Percentiles rank a stretch among this genome's conserved stretches.
Evolutionary conservation across 1,140 invertebrate species (phyloP).

Genomic region (Caenorhabditis briggsae): DNA sequence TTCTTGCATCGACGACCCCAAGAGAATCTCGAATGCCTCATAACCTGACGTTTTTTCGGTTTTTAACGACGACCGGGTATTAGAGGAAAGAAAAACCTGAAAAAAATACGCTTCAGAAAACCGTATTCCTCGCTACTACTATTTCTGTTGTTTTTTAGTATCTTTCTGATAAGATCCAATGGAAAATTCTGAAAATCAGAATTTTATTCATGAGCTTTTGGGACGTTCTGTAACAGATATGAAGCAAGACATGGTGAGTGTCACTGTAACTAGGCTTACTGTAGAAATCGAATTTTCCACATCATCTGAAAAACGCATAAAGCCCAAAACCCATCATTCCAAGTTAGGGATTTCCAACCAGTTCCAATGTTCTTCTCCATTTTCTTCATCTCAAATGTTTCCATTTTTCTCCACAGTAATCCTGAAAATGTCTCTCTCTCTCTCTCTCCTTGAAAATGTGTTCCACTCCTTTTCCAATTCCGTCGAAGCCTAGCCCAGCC

Average conservation of each 20-base stretch:
- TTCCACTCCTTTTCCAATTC: not conserved
- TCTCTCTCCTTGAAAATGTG: not conserved
- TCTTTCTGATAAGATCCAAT: not conserved
- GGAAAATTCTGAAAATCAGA: not conserved
- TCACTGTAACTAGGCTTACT: not conserved
- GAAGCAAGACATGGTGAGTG: not conserved
- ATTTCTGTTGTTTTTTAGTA: not conserved
- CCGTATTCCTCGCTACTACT: not conserved
- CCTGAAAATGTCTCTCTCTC: not conserved
- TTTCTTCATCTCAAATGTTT: slow-evolving; percentile 36
- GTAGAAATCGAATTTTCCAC: not conserved
- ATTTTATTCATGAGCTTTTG: not conserved
- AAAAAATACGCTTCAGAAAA: slow-evolving; percentile 17
- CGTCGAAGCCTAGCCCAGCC: not conserved
- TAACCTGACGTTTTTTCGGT: slow-evolving; percentile 5
- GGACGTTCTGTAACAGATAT: not conserved
- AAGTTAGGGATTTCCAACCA: slow-evolving; percentile 33
- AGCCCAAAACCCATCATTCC: slow-evolving; percentile 17
- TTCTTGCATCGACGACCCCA: slow-evolving; percentile 2
- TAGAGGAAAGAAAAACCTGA: not conserved
- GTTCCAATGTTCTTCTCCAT: not conserved
- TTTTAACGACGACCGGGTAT: not conserved
- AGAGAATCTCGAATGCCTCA: not conserved
- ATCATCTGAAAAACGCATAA: slow-evolving; percentile 15
- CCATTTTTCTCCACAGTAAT: not conserved